Conservation (phyloP, 1,140 invertebrate genomes). For the Bombus waltoni region DNA sequence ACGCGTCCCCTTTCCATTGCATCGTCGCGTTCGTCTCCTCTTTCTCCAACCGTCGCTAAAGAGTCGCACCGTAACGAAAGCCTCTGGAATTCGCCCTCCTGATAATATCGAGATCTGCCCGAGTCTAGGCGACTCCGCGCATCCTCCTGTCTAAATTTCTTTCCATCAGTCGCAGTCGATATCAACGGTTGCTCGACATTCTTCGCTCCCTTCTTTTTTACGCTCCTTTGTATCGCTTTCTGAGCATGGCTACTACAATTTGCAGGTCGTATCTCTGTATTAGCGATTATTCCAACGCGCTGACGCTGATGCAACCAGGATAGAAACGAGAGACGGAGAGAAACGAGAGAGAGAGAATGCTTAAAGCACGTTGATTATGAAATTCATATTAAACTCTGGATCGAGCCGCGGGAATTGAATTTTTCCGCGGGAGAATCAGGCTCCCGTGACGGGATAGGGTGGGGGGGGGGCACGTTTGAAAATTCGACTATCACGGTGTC, state of each 20-base stretch:
- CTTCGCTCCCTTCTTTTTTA: too few species aligned
- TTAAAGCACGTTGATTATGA: conserved; percentile 26
- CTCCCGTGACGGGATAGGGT: background rate
- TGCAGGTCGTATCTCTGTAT: too few species aligned
- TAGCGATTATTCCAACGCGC: too few species aligned
- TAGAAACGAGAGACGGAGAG: background rate
- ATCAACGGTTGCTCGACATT: too few species aligned
- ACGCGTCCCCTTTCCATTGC: conserved; percentile 54
- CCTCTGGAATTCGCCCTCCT: conserved; percentile 68
- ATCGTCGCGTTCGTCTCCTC: conserved; percentile 43
- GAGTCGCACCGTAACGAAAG: conserved; percentile 56
- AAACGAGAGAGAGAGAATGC: background rate
- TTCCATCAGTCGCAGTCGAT: background rate
- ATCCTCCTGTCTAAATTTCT: background rate
- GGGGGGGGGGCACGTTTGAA: conserved; percentile 8
- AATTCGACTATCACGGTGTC: conserved; percentile 34
- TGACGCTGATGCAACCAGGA: too few species aligned
- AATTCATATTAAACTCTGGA: conserved; percentile 31
- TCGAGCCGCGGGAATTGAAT: conserved; percentile 19
- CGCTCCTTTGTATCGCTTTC: too few species aligned
- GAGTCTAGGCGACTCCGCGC: too few species aligned
- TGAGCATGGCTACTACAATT: too few species aligned
- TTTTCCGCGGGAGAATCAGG: background rate
- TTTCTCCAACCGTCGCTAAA: conserved; percentile 2
- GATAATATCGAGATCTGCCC: too few species aligned